These are phyloP conservation scores for Ictalurus furcatus DNA, from an alignment of 2,113 vertebrate genomes.

Conservation along the genomic window DNA sequence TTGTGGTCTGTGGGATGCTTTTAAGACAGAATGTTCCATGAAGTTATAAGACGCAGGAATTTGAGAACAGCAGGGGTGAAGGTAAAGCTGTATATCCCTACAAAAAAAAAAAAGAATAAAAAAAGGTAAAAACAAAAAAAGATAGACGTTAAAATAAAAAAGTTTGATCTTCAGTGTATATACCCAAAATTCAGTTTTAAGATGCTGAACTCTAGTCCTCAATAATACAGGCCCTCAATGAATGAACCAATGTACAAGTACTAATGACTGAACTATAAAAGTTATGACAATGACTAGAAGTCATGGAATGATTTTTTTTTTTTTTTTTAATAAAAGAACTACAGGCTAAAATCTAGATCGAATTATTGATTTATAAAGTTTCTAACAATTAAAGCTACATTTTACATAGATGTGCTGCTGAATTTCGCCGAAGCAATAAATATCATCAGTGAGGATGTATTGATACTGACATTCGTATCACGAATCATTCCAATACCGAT, in stretches of 20 bases:
- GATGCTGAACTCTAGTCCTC: neutral
- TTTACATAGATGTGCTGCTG: neutral
- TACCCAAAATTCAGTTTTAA: neutral
- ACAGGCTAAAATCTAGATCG: neutral
- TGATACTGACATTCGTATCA: neutral
- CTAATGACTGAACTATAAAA: neutral
- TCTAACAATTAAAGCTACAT: neutral
- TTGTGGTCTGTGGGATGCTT: neutral
- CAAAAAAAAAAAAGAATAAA: neutral
- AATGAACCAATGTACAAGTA: neutral
- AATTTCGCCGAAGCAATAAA: neutral
- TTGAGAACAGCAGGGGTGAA: neutral
- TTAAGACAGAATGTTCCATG: constrained; percentile 17
- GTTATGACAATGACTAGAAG: neutral
- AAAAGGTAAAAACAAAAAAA: neutral
- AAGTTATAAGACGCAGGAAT: constrained; percentile 1
- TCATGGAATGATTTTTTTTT: neutral
- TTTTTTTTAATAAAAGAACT: neutral
- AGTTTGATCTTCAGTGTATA: neutral
- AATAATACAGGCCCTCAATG: neutral
- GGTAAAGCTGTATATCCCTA: neutral
- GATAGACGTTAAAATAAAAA: neutral
- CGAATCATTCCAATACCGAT: neutral
- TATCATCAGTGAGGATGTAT: neutral
- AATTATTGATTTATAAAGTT: neutral